Percentiles rank a stretch among this genome's conserved stretches.
Evolutionary conservation across 2,888 invertebrate species (phyloP).

Genomic region (Enchytraeus crypticus): DNA sequence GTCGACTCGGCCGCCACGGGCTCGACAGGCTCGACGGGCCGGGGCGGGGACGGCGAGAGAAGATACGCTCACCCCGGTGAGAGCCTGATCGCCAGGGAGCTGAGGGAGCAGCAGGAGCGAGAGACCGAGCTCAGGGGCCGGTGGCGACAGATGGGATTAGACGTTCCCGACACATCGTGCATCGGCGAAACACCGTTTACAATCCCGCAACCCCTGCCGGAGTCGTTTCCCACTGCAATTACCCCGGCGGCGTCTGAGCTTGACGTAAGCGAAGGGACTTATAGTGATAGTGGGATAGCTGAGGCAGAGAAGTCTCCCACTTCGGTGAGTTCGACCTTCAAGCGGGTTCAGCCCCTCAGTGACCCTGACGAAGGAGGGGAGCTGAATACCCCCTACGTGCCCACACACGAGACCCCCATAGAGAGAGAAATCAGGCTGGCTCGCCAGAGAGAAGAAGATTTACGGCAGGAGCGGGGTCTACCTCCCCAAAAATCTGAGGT

Average conservation of each 20-base stretch:
- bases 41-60: constrained; percentile 29
- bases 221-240: background rate
- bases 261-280: background rate
- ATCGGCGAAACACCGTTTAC: constrained; percentile 17
- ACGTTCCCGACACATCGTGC: constrained; percentile 5
- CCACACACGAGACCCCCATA: constrained; percentile 51
- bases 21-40: no score
- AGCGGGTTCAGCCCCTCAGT: constrained; percentile 13
- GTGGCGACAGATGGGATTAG: constrained; percentile 21
- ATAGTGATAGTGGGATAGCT: background rate
- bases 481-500: background rate
- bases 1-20: no score
- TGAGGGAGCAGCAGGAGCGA: constrained; percentile 50
- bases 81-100: constrained; percentile 50
- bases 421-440: constrained; percentile 53
- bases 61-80: constrained; percentile 35
- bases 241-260: background rate
- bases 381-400: constrained; percentile 12
- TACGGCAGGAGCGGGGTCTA: constrained; percentile 33
- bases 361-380: background rate
- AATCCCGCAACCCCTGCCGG: constrained; percentile 15
- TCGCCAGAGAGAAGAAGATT: constrained; percentile 52
- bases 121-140: constrained; percentile 51
- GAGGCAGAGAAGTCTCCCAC: background rate
- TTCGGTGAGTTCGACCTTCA: background rate